phyloP scores from a whole-genome alignment of 2,888 invertebrate genomes.

The Pyrochroa serraticornis region DNA sequence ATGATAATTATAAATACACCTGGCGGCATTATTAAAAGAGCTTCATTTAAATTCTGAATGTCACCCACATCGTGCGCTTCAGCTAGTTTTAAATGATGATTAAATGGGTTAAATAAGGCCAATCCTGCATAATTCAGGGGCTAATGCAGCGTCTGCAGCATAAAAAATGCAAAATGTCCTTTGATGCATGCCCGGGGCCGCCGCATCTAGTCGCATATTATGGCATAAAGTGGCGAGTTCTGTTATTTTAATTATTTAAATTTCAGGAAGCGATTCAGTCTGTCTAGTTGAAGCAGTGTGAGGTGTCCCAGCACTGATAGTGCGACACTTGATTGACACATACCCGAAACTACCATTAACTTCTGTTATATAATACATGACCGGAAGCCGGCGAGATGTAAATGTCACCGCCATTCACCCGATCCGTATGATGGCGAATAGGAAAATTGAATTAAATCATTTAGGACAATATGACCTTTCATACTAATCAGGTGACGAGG shows the following conservation, averaged over 20 bases:
- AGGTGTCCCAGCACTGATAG: conserved; percentile 23
- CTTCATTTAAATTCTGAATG: no score
- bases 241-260: conserved; percentile 45
- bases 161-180: conserved; percentile 13
- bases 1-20: no score
- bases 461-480: conserved; percentile 15
- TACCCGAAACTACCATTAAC: conserved; percentile 55
- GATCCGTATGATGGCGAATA: conserved; percentile 36
- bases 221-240: conserved; percentile 36
- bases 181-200: conserved; percentile 4
- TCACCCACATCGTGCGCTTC: no score
- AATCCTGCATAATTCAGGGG: no score
- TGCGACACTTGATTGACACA: conserved; percentile 52
- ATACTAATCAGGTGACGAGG: conserved; percentile 5
- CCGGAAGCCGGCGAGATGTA: conserved; percentile 47
- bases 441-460: conserved; percentile 47
- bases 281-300: conserved; percentile 17
- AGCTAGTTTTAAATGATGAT: no score
- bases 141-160: conserved; percentile 11
- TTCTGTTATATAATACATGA: conserved; percentile 51
- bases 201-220: conserved; percentile 9
- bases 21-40: no score
- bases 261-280: conserved; percentile 10
- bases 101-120: no score
- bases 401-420: conserved; percentile 44